Conservation (phyloP, 1,140 invertebrate species). For the Aphis craccivora region DNA sequence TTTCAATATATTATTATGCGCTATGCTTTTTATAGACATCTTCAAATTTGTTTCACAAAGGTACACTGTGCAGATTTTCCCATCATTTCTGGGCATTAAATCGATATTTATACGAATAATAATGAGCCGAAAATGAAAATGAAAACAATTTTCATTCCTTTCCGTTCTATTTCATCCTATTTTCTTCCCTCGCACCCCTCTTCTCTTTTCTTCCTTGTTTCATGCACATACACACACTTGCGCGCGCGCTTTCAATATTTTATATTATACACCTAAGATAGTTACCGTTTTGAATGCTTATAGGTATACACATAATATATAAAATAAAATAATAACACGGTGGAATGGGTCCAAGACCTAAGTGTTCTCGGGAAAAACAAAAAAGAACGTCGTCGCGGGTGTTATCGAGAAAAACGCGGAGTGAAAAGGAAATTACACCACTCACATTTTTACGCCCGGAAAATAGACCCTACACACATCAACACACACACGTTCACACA, state of each 20-base stretch:
- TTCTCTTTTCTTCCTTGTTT: background rate
- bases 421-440: conserved; percentile 1
- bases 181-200: background rate
- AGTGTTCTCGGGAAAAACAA: background rate
- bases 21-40: background rate
- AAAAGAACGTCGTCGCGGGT: background rate
- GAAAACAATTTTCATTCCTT: background rate
- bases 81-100: background rate
- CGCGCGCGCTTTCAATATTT: background rate
- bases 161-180: background rate
- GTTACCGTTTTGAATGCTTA: background rate
- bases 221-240: background rate
- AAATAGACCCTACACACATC: background rate
- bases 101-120: conserved; percentile 31
- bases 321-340: background rate
- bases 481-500: background rate
- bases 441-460: conserved; percentile 29
- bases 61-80: conserved; percentile 1
- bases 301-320: background rate
- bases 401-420: background rate
- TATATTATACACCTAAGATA: background rate
- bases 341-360: background rate
- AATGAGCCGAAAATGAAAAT: background rate
- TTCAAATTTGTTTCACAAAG: background rate
- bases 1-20: background rate